These are phyloP conservation scores for Hipposideros larvatus DNA, from an alignment of 2,797 vertebrate genomes.

Conservation along the genomic window DNA sequence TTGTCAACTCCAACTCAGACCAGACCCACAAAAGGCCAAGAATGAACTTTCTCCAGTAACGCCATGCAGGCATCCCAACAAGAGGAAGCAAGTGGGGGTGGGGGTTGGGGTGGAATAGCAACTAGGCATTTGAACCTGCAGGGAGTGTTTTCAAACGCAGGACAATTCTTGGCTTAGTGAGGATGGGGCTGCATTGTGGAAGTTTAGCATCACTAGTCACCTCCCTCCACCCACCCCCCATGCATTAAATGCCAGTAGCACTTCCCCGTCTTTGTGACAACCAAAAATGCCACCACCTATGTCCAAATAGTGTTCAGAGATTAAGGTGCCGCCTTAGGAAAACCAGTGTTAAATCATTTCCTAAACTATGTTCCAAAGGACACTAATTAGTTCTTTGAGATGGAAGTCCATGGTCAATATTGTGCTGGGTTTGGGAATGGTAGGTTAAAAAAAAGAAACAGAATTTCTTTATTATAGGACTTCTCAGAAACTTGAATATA, in stretches of 20 bases:
- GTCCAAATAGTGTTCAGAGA: not conserved
- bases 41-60: not conserved
- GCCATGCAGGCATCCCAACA: not conserved
- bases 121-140: not conserved
- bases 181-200: not conserved
- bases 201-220: too few relatives aligned
- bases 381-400: not conserved
- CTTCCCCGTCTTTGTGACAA: not conserved
- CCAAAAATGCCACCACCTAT: not conserved
- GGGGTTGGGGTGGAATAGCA: not conserved
- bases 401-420: not conserved
- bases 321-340: not conserved
- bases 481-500: constrained; percentile 45
- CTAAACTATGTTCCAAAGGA: not conserved
- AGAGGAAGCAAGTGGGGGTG: not conserved
- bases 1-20: not conserved
- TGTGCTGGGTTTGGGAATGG: not conserved
- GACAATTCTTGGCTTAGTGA: not conserved
- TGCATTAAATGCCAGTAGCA: not conserved
- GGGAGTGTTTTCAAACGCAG: not conserved
- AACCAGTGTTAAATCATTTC: constrained; percentile 33
- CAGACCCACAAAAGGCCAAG: not conserved
- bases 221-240: too few relatives aligned
- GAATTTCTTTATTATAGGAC: not conserved
- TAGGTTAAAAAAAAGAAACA: not conserved